Percentiles rank a stretch among this genome's conserved stretches.
Conservation (phyloP, 2,797 vertebrate genomes). For the Delichon dasypus region DNA sequence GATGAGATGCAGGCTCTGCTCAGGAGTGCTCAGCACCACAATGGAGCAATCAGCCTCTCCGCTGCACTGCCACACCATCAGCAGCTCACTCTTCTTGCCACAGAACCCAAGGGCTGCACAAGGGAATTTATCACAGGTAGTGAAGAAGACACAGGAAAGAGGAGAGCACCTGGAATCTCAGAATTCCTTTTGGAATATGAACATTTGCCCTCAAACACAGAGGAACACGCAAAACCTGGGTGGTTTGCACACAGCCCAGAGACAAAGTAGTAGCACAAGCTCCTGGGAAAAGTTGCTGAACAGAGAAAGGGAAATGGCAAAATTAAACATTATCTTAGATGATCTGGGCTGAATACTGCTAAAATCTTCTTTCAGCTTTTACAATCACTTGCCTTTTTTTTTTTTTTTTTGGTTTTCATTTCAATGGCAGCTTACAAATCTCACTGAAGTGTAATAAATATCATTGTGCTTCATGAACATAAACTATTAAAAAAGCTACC, state of each 20-base stretch:
- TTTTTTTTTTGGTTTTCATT: neutral
- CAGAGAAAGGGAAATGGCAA: neutral
- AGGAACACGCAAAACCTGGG: rapidly evolving
- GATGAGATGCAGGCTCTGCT: neutral
- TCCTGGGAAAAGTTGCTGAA: neutral
- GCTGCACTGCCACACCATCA: rapidly evolving
- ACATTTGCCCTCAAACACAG: neutral
- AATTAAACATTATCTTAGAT: neutral
- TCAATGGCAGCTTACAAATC: neutral
- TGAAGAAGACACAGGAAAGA: neutral
- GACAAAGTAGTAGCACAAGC: neutral
- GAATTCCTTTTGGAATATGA: neutral
- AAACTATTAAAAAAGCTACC: neutral
- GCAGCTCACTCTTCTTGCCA: neutral
- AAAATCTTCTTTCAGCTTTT: neutral
- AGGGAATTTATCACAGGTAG: rapidly evolving
- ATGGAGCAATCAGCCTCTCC: neutral
- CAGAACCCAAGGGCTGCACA: neutral
- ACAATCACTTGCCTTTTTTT: neutral
- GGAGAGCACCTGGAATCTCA: neutral
- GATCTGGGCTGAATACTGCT: neutral
- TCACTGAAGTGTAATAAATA: neutral
- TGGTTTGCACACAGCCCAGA: neutral
- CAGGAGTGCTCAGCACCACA: neutral
- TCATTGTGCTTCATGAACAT: neutral